Evolutionary conservation across 2,797 vertebrate species (phyloP).

Genomic region (Chelon auratus): DNA sequence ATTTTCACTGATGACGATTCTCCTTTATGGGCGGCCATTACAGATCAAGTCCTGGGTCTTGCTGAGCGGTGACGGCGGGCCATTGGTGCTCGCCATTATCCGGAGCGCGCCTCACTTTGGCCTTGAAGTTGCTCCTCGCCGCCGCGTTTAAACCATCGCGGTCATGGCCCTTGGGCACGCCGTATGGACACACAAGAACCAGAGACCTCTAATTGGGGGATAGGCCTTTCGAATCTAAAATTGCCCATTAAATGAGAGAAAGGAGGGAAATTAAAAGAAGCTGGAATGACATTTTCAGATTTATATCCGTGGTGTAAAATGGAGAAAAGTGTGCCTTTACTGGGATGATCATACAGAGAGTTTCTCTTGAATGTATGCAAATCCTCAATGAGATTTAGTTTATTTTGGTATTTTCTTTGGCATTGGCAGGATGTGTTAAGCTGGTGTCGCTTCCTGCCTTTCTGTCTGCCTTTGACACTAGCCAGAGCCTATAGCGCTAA

Average conservation of each 20-base stretch:
- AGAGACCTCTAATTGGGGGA: conserved; percentile 6
- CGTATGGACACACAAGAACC: conserved; percentile 29
- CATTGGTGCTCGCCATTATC: conserved; percentile 69
- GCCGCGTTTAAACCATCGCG: conserved; percentile 68
- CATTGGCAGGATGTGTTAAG: conserved; percentile 7
- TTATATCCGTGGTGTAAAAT: not conserved
- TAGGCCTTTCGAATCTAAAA: not conserved
- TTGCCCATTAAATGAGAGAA: not conserved
- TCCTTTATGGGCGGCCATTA: conserved; percentile 85
- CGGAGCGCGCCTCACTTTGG: conserved; percentile 68
- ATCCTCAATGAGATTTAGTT: conserved; percentile 18
- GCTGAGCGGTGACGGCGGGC: conserved; percentile 56
- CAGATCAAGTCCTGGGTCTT: conserved; percentile 74
- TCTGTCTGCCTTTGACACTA: conserved; percentile 66
- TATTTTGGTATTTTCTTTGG: conserved; percentile 15
- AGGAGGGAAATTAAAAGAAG: not conserved
- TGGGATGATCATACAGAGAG: not conserved
- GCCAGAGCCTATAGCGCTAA: conserved; percentile 73
- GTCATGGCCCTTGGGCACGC: conserved; percentile 28
- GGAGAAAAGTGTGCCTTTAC: not conserved
- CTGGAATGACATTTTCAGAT: not conserved
- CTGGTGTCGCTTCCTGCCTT: conserved; percentile 29
- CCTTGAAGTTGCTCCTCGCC: conserved; percentile 75
- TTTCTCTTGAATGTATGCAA: conserved; percentile 4
- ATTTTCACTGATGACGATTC: conserved; percentile 89